Base-by-base conservation (phyloP, 2,113 vertebrate genomes). In the Chascanopsetta lugubris region DNA sequence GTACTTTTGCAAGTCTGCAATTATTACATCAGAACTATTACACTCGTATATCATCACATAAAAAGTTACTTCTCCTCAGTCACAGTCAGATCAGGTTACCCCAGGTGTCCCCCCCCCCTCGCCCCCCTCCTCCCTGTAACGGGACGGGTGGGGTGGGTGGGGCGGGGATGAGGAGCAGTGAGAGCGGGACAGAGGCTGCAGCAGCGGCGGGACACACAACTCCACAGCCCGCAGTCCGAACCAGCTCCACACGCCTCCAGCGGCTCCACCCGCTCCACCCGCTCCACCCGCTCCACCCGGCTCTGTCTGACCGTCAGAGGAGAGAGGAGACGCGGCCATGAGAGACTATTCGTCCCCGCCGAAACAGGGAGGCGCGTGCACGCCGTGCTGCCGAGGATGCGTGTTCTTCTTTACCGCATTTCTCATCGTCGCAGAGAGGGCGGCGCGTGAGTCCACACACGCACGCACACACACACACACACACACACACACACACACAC, bases 351-450 rank as follows among this genome's bases (percentile, higher is more conserved):
- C 87, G 1, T 55, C 71, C 7, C 21, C 73, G 2, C 68, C 86
- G 20, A 76, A 65, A 15, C 34, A 45, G 6, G 86, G 62, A 34
- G 88, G 86, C 60, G 60, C 66, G n/a, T 89, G 88, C 66, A 72
- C 76, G 62, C 81, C 85, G 6, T 91, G 91, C 64, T 91, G 89
- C 80, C 88, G 90, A 79, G 82, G 89, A 55, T 89, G 87, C 75
- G 69, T 92, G 24, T 91, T 88, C 69, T 64, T 77, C 30, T 87
- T 90, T 58, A 90, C 88, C 69, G 88, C 86, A 75, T 84, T 92
- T 43, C 83, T 92, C 66, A 27, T 92, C 67, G 63, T 90, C 64
- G 89, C 88, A 15, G 91, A 92, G 86, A 86, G 91, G 84, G 90
- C 89, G 24, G 88, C 91, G 75, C 68, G 91, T 92, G 85, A 91